Conservation (phyloP, 2,888 invertebrate species). For the Amitus sp. region DNA sequence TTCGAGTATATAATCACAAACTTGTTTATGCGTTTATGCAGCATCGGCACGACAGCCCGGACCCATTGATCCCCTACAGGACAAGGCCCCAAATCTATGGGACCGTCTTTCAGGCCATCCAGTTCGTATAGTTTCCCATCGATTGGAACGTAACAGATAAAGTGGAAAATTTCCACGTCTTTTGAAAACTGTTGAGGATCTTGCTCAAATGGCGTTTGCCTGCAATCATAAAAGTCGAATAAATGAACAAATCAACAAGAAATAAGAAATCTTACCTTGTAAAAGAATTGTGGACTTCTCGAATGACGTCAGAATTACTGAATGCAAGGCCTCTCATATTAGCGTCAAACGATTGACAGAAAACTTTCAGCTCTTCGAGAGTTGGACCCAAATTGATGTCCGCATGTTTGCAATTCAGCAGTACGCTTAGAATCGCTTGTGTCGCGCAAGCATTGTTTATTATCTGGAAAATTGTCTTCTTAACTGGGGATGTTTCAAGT, state of each 20-base stretch:
- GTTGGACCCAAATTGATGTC: conserved; percentile 87
- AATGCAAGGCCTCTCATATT: conserved; percentile 92
- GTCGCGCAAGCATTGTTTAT: conserved; percentile 99
- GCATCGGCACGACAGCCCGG: conserved; percentile 87
- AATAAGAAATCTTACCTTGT: no score
- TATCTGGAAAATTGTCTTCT: conserved; percentile 69
- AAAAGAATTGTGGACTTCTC: conserved; percentile 97
- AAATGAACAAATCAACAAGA: no score
- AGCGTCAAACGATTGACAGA: conserved; percentile 88
- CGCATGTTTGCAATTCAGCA: conserved; percentile 88
- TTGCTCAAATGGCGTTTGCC: conserved; percentile 91
- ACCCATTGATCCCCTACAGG: conserved; percentile 87
- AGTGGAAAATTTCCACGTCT: conserved; percentile 97
- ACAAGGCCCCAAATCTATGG: conserved; percentile 91
- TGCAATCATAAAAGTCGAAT: no score
- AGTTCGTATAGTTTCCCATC: conserved; percentile 93
- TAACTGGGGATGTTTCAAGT: no score
- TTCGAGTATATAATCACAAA: no score
- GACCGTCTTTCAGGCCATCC: conserved; percentile 95
- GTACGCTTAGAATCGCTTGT: conserved; percentile 94
- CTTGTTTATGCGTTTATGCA: conserved; percentile 92
- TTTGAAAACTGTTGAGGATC: conserved; percentile 79
- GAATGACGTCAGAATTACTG: conserved; percentile 93
- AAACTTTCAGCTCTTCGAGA: conserved; percentile 79
- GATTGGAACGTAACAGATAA: conserved; percentile 97